Evolutionary conservation across 2,113 vertebrate species (phyloP).

Genomic region (Carlito syrichta): DNA sequence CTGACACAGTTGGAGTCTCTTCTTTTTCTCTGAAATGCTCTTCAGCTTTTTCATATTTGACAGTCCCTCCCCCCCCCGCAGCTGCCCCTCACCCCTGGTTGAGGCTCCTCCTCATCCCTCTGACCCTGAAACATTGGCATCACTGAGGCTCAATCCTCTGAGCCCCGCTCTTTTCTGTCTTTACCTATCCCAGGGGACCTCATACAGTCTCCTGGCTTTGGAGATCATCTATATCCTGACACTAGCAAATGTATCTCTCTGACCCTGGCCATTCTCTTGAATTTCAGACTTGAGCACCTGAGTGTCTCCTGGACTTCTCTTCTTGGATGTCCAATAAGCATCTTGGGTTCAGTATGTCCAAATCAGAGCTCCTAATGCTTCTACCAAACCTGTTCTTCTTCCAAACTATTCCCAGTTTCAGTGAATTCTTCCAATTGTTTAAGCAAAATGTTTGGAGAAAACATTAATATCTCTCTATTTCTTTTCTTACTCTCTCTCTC

Average conservation of each 20-base stretch:
- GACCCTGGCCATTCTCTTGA: not conserved
- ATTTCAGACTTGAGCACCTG: rapidly evolving
- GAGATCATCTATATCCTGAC: not conserved
- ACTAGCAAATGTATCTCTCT: rapidly evolving
- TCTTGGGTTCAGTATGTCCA: rapidly evolving
- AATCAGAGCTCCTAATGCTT: rapidly evolving
- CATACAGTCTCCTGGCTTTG: rapidly evolving
- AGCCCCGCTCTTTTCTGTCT: not conserved
- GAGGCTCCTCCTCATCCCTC: not conserved
- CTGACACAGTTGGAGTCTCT: not conserved
- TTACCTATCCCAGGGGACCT: rapidly evolving
- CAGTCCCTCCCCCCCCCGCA: not conserved
- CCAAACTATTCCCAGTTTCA: not conserved
- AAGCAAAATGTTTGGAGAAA: not conserved
- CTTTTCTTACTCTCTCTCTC: too few species aligned
- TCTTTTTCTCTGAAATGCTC: not conserved
- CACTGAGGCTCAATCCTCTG: not conserved
- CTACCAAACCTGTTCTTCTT: not conserved
- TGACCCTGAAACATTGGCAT: not conserved
- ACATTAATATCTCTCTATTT: not conserved
- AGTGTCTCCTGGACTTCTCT: not conserved
- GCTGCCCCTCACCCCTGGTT: too few species aligned
- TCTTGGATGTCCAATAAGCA: rapidly evolving
- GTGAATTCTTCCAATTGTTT: not conserved
- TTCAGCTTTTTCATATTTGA: not conserved